phyloP scores from a whole-genome alignment of 1,140 invertebrate species.

The Teleopsis dalmanni region DNA sequence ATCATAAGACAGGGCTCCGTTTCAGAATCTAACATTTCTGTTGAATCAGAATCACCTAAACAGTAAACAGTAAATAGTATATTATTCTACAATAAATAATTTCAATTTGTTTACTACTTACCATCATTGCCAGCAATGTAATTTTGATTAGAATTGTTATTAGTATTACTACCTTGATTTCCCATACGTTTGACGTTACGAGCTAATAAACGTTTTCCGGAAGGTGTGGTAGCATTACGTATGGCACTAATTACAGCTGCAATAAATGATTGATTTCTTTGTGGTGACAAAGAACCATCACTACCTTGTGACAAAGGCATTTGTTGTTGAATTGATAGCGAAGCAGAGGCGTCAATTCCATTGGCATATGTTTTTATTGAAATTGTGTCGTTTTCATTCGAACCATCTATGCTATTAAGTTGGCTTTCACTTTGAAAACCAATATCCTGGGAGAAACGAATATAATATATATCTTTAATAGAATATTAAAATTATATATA shows the following conservation, averaged over 20 bases:
- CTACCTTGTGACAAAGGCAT: constrained; percentile 34
- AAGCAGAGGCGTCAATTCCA: constrained; percentile 15
- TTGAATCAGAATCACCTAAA: constrained; percentile 49
- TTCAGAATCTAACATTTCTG: constrained; percentile 66
- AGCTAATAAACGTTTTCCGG: constrained; percentile 32
- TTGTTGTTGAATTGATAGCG: neutral
- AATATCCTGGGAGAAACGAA: constrained; percentile 49
- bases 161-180: constrained; percentile 1
- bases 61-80: neutral
- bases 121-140: constrained; percentile 6
- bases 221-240: constrained; percentile 51
- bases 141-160: constrained; percentile 6
- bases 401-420: constrained; percentile 51
- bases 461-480: constrained; percentile 2
- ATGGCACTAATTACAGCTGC: constrained; percentile 61
- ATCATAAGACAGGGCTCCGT: constrained; percentile 72
- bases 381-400: constrained; percentile 50
- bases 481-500: neutral
- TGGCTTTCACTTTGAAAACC: constrained; percentile 69
- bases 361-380: constrained; percentile 17
- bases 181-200: constrained; percentile 15
- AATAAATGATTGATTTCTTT: constrained; percentile 56
- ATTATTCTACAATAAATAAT: neutral
- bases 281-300: constrained; percentile 52
- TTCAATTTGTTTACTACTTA: neutral